These are phyloP conservation scores for Halocaridina rubra DNA, from an alignment of 2,888 invertebrate species.

Conservation along the genomic window DNA sequence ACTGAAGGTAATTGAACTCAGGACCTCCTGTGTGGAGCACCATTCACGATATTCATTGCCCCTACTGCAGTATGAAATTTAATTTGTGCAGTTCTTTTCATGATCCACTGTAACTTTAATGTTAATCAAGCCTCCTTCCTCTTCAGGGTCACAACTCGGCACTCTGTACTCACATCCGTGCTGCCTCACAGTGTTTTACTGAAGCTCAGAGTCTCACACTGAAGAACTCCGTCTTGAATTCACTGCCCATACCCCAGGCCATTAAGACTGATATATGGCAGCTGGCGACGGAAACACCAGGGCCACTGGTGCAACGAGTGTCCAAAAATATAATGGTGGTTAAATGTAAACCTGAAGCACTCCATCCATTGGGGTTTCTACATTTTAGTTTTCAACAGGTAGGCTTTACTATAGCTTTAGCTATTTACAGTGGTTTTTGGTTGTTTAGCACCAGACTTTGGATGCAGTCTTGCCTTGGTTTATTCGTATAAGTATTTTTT, in stretches of 20 bases:
- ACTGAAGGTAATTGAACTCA: too few species aligned
- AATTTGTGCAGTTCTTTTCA: too few species aligned
- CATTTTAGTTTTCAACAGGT: constrained; percentile 75
- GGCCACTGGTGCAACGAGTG: constrained; percentile 78
- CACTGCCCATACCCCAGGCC: constrained; percentile 74
- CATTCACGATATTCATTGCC: too few species aligned
- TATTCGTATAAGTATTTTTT: too few species aligned
- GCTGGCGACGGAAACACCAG: constrained; percentile 73
- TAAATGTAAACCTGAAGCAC: constrained; percentile 76
- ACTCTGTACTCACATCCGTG: constrained; percentile 76
- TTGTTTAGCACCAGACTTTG: too few species aligned
- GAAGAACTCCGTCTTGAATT: constrained; percentile 74
- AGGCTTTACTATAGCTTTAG: too few species aligned
- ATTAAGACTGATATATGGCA: constrained; percentile 75
- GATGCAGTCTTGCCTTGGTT: too few species aligned
- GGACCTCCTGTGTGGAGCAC: too few species aligned
- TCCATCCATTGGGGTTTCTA: constrained; percentile 78
- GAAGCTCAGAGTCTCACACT: constrained; percentile 75
- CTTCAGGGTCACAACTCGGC: constrained; percentile 57
- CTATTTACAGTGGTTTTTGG: too few species aligned
- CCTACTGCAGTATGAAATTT: too few species aligned
- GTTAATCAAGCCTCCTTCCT: too few species aligned
- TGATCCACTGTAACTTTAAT: too few species aligned
- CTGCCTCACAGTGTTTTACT: constrained; percentile 75
- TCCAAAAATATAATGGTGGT: constrained; percentile 80